Evolutionary conservation across 2,888 invertebrate species (phyloP).

Genomic region (Melinopterus prodromus): DNA sequence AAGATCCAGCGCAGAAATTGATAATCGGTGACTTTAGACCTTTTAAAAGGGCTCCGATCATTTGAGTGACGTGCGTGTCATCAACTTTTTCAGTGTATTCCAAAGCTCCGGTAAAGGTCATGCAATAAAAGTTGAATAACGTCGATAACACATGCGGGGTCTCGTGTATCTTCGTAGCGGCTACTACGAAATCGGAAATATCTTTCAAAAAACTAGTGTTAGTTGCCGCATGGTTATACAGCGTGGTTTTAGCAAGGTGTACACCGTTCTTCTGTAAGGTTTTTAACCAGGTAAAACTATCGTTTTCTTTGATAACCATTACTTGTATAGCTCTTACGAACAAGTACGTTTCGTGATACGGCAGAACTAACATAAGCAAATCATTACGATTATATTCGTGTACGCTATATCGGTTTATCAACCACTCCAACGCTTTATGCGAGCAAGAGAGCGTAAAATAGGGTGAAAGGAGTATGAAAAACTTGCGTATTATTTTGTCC

Average conservation of each 20-base stretch:
- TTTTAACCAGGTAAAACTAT: conserved; percentile 81
- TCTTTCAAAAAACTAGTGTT: conserved; percentile 71
- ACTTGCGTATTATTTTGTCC: conserved; percentile 77
- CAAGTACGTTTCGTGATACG: conserved; percentile 92
- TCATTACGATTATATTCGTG: conserved; percentile 88
- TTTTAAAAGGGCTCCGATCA: conserved; percentile 75
- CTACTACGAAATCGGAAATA: conserved; percentile 66
- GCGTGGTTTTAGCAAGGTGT: conserved; percentile 73
- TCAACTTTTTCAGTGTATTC: conserved; percentile 62
- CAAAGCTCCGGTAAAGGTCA: conserved; percentile 75
- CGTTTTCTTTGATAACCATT: conserved; percentile 68
- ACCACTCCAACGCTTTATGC: conserved; percentile 95
- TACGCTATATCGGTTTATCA: conserved; percentile 87
- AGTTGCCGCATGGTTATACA: conserved; percentile 77
- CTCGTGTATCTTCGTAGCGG: conserved; percentile 68
- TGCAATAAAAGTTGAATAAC: conserved; percentile 82
- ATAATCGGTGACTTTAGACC: conserved; percentile 73
- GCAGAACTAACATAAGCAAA: conserved; percentile 82
- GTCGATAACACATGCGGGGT: conserved; percentile 71
- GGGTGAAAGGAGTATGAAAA: conserved; percentile 84
- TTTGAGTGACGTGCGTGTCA: conserved; percentile 72
- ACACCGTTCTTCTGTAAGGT: conserved; percentile 78
- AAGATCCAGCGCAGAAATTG: conserved; percentile 78
- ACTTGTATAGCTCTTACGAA: conserved; percentile 86
- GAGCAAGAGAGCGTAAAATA: conserved; percentile 86